phyloP scores from a whole-genome alignment of 2,888 invertebrate genomes.

The Glyphotaelius pellucidus region DNA sequence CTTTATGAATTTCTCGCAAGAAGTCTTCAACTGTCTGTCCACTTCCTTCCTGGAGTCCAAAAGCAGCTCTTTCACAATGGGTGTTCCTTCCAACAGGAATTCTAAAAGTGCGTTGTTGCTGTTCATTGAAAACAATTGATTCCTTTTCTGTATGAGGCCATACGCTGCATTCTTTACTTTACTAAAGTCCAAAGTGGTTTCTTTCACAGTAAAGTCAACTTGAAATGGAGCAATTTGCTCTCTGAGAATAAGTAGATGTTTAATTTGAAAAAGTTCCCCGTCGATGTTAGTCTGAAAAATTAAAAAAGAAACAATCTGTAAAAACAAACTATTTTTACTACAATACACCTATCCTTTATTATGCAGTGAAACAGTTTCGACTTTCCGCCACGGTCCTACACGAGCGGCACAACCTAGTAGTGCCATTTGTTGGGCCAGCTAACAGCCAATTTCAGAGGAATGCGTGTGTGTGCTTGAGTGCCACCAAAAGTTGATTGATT shows the following conservation, averaged over 20 bases:
- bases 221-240: slow-evolving; percentile 99
- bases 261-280: slow-evolving; percentile 97
- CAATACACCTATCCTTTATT: too few relatives aligned
- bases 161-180: slow-evolving; percentile 93
- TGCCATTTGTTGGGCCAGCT: too few relatives aligned
- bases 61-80: slow-evolving; percentile 93
- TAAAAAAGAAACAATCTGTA: slow-evolving; percentile 22
- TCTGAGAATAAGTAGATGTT: slow-evolving; percentile 95
- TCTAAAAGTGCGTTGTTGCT: slow-evolving; percentile 95
- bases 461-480: too few relatives aligned
- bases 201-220: slow-evolving; percentile 94
- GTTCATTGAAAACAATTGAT: slow-evolving; percentile 90
- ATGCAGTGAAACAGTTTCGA: too few relatives aligned
- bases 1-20: slow-evolving; percentile 93
- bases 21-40: slow-evolving; percentile 92
- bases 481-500: too few relatives aligned
- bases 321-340: too few relatives aligned
- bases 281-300: slow-evolving; percentile 85
- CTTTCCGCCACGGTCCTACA: too few relatives aligned
- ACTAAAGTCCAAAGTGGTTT: slow-evolving; percentile 95
- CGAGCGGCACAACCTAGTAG: too few relatives aligned
- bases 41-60: slow-evolving; percentile 98
- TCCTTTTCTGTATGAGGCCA: slow-evolving; percentile 85
- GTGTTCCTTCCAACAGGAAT: slow-evolving; percentile 94
- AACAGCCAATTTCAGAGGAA: too few relatives aligned